Conservation (phyloP, 2,113 vertebrate genomes). For the Orcinus orca region DNA sequence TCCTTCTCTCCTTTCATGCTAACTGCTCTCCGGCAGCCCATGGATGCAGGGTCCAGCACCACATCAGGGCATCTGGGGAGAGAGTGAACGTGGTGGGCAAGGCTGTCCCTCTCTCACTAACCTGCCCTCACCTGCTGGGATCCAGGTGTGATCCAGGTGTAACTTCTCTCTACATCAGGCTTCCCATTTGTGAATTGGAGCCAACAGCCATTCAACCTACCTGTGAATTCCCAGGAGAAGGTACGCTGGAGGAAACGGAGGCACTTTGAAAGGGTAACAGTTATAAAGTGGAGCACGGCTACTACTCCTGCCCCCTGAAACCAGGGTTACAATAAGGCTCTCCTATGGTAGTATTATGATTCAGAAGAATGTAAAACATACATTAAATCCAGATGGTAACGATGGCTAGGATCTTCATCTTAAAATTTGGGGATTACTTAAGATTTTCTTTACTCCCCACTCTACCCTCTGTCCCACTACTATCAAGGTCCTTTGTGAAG, state of each 20-base stretch:
- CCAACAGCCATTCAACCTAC: background rate
- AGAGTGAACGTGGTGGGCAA: background rate
- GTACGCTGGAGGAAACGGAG: background rate
- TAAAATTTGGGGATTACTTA: background rate
- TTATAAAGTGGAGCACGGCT: rapidly evolving
- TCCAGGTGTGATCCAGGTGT: background rate
- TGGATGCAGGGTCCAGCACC: rapidly evolving
- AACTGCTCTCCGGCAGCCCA: background rate
- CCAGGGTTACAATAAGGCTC: background rate
- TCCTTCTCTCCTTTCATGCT: background rate
- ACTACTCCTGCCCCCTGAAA: background rate
- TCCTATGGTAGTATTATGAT: background rate
- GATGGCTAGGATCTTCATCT: background rate
- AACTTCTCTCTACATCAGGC: background rate
- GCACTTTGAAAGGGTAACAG: background rate
- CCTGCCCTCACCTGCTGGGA: background rate
- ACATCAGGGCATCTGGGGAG: background rate
- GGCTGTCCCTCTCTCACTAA: background rate
- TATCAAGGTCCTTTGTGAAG: background rate
- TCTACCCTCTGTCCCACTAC: background rate
- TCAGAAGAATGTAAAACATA: background rate
- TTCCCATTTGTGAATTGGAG: background rate
- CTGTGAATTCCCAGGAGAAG: background rate
- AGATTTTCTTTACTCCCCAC: background rate
- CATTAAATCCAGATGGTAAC: background rate